Evolutionary conservation across 2,888 invertebrate genomes (phyloP), one percentile per base, ranked within the genome.

Genomic region (Cybosia mesomella): DNA sequence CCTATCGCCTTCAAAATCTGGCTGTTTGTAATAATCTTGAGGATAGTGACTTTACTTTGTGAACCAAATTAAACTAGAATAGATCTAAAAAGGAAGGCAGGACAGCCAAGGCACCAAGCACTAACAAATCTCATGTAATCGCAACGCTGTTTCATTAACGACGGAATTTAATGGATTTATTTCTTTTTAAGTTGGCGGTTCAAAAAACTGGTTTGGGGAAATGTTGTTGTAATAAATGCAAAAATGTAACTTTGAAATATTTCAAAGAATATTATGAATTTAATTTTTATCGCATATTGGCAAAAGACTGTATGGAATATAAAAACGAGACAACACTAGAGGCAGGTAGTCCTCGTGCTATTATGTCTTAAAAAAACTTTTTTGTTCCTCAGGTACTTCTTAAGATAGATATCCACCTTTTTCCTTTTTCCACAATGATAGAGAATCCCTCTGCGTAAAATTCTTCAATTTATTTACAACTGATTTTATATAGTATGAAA

Each of bases 311-410:
- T 36, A 36, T 0, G 7, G 22, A 11, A 13, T 22, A 36, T 58
- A 55, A 55, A 39, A 36, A 59, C 39, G 24, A 39, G 39, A 10
- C 10, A 18, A 18, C 24, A 24, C 18, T 59, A 39, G 59, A 39
- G 22, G 24, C 59, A 59, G 59, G 59, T 59, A 59, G 59, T 24
- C 22, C 22, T 36, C 5, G 58, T 11, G 59, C 59, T 13, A 43
- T 15, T 39, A 59, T 49, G 9, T 39, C 39, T 59, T 59, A 39
- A 22, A 59, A 79, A 79, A 67, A 64, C 1, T 9, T 49, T 71
- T 70, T 81, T 73, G 75, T 79, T 72, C 63, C 22, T 55, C 82
- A 81, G 82, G 77, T 79, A 77, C 57, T 21, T 43, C 53, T 5
- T 24, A 53, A 68, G 64, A 66, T 59, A 69, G 18, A 65, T 21